Evolutionary conservation across 2,113 vertebrate genomes (phyloP).

Genomic region (Turnix velox): DNA sequence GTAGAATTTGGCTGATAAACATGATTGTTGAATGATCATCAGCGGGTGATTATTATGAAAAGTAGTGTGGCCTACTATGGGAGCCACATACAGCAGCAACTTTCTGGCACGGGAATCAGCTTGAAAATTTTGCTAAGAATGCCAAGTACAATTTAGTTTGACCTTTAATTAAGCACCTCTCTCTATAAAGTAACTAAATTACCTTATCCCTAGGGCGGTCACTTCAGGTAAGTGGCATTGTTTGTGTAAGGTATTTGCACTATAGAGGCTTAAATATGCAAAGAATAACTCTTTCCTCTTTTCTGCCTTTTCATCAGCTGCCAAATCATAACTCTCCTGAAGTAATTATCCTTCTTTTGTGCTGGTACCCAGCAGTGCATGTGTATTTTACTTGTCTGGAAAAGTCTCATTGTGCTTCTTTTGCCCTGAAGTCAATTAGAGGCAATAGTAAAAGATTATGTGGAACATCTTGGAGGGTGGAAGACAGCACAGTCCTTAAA

Average conservation of each 20-base stretch:
- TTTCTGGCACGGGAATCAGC: not conserved
- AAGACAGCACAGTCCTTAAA: not conserved
- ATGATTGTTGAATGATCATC: not conserved
- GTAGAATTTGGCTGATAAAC: not conserved
- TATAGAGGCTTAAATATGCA: not conserved
- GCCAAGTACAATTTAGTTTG: not conserved
- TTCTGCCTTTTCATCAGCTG: slow-evolving; percentile 1
- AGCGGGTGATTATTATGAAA: not conserved
- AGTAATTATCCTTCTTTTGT: not conserved
- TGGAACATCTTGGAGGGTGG: not conserved
- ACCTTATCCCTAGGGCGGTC: not conserved
- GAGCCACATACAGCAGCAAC: not conserved
- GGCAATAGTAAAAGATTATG: slow-evolving; percentile 1
- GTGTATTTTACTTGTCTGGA: not conserved
- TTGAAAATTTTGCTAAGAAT: not conserved
- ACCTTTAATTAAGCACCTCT: not conserved
- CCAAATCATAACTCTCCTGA: not conserved
- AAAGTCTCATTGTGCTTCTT: slow-evolving; percentile 15
- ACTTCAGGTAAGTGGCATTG: not conserved
- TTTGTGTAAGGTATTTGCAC: not conserved
- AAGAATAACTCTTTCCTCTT: not conserved
- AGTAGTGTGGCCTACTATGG: not conserved
- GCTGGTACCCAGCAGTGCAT: not conserved
- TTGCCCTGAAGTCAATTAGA: slow-evolving; percentile 1
- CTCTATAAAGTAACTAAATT: not conserved